Conservation (phyloP, 2,797 vertebrate species). For the Anomalospiza imberbis region DNA sequence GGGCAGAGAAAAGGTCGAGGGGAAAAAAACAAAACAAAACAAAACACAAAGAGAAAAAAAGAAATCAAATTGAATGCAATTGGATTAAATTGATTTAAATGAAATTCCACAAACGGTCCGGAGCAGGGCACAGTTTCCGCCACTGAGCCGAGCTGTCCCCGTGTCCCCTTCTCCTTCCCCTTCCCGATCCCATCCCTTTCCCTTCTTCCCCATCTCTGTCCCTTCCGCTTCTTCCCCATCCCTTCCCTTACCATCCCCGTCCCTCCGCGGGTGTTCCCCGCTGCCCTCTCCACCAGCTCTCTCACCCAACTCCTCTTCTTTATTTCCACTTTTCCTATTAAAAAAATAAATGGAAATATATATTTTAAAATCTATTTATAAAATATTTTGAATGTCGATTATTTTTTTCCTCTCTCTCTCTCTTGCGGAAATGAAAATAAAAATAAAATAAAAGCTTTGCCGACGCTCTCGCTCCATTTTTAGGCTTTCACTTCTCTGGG, state of each 20-base stretch:
- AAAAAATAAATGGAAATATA: neutral
- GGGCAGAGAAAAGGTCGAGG: neutral
- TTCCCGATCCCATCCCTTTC: neutral
- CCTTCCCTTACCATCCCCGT: neutral
- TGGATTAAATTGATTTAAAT: neutral
- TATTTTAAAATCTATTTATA: neutral
- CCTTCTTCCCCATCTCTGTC: neutral
- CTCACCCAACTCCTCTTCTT: neutral
- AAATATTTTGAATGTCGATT: neutral
- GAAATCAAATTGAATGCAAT: neutral
- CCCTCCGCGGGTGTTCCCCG: neutral
- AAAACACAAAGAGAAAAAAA: neutral
- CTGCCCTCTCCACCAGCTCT: neutral
- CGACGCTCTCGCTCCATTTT: neutral
- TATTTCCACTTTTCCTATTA: neutral
- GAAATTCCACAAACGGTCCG: neutral
- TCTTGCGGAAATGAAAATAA: neutral
- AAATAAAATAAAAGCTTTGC: neutral
- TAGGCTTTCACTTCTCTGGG: neutral
- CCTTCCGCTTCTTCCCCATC: neutral
- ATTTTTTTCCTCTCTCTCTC: neutral
- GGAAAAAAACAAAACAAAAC: too few relatives aligned
- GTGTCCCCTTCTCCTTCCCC: neutral
- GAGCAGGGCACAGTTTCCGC: neutral
- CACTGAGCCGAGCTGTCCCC: neutral